Evolutionary conservation across 1,140 invertebrate genomes (phyloP).

Genomic region (Zaprionus vittiger): DNA sequence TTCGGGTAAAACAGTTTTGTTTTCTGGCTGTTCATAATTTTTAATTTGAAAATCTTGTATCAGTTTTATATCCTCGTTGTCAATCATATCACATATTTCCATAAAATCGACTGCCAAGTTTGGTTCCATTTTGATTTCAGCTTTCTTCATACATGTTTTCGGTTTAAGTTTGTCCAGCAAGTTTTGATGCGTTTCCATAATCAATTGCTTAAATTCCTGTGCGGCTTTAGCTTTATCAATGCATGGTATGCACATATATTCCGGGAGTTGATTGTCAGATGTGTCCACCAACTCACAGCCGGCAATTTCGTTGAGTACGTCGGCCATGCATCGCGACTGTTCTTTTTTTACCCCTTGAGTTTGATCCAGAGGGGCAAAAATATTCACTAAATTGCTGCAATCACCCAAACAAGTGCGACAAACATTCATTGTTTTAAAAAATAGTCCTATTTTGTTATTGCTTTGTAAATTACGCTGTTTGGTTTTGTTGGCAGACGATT

Average conservation of each 20-base stretch:
- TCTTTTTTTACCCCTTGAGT: not conserved
- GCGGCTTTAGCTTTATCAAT: not conserved
- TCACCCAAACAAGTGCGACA: not conserved
- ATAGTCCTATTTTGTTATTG: too few relatives aligned
- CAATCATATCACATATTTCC: not conserved
- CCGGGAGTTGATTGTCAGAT: not conserved
- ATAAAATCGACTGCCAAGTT: not conserved
- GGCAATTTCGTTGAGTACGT: not conserved
- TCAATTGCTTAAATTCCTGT: not conserved
- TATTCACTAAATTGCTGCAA: not conserved
- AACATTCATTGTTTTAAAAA: not conserved
- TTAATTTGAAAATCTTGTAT: not conserved
- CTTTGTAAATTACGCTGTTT: too few relatives aligned
- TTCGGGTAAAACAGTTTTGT: not conserved
- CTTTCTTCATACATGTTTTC: not conserved
- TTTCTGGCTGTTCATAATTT: not conserved
- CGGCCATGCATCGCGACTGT: not conserved
- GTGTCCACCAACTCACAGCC: not conserved
- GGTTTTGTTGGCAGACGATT: not conserved
- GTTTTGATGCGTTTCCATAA: not conserved
- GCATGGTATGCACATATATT: not conserved
- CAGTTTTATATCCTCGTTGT: not conserved
- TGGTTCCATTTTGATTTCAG: not conserved
- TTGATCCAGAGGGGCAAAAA: not conserved
- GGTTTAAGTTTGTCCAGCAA: not conserved